Base-by-base conservation (phyloP, 2,113 vertebrate genomes). In the Podiceps cristatus region DNA sequence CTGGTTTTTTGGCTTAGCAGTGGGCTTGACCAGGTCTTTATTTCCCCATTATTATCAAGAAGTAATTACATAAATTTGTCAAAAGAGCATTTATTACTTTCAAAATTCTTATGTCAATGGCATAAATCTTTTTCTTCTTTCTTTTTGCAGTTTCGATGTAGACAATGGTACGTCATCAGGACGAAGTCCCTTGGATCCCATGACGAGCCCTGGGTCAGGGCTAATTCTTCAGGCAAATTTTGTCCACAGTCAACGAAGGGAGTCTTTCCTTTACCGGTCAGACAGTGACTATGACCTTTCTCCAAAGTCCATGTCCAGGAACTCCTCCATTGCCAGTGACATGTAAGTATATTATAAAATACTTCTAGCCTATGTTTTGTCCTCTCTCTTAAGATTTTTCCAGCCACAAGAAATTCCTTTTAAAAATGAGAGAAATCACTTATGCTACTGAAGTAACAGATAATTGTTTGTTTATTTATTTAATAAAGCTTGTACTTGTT, bases 231-330 rank as follows among this genome's bases (percentile, higher is more conserved):
- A 99, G 98, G 99, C 99, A 98, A 99, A 99, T 95, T 99, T 99
- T 95, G 99, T 99, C 91, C 99, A 99, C 98, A 99, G 99, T 97
- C 99, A 99, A 95, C 98, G 99, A 67, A 98, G 99, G 95, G 99
- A 99, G 97, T 99, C 99, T 72, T 99, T 99, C 97, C 98, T 99
- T 76, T 99, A 99, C 96, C 99, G 99, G 84, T 99, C 99, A 2
- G 99, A 99, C 98, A 99, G 99, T 4, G 99, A 99, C 97, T 99
- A 99, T 98, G 99, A 99, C 98, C 99, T 99, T 92, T 99, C 99
- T 68, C 99, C 99, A 86, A 99, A 99, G 98, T 99, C 99, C 60
- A 99, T 99, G 99, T 99, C 99, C 93, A 98, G 99, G 89, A 99
- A 99, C 98, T 99, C 99, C 98, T 99, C 99, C 97, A 99, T 99